These are phyloP conservation scores for Priapulus caudatus DNA, from an alignment of 2,888 invertebrate species.

Conservation along the genomic window DNA sequence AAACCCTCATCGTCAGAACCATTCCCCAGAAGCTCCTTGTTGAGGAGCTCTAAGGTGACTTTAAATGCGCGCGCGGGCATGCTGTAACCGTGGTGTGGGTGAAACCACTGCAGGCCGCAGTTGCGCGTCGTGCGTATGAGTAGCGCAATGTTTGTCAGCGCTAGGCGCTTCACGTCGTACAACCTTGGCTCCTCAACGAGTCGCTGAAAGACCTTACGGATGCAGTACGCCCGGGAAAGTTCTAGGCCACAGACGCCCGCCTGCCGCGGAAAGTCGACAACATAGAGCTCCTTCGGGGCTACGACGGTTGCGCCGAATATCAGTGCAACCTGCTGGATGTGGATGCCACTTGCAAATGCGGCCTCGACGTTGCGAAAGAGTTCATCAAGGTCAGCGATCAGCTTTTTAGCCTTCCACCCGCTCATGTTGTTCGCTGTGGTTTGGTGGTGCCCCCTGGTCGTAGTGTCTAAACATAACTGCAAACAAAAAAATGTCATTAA, in stretches of 20 bases:
- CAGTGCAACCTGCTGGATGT: neutral
- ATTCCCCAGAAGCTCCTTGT: neutral
- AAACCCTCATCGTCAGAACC: neutral
- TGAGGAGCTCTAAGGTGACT: neutral
- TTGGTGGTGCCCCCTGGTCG: too few relatives aligned
- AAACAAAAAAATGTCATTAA: too few relatives aligned
- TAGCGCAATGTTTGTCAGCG: neutral
- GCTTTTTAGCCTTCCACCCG: too few relatives aligned
- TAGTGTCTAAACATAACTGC: too few relatives aligned
- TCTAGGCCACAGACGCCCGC: neutral
- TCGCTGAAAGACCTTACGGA: neutral
- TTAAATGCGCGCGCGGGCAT: neutral
- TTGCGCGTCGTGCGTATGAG: neutral
- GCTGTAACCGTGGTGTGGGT: neutral
- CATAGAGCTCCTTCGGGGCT: neutral
- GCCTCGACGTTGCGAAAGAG: neutral
- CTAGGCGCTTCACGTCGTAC: neutral
- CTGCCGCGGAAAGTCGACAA: neutral
- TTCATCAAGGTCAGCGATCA: neutral
- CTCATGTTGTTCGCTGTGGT: too few relatives aligned
- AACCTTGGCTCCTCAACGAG: neutral
- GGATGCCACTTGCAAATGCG: neutral
- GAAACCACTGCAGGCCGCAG: neutral
- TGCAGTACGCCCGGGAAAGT: neutral
- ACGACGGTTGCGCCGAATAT: neutral